A percentile compares a stretch with the other conserved stretches of the same genome.
These are phyloP conservation scores for Venustaconcha ellipsiformis DNA, from an alignment of 1,140 invertebrate genomes.

Conservation along the genomic window DNA sequence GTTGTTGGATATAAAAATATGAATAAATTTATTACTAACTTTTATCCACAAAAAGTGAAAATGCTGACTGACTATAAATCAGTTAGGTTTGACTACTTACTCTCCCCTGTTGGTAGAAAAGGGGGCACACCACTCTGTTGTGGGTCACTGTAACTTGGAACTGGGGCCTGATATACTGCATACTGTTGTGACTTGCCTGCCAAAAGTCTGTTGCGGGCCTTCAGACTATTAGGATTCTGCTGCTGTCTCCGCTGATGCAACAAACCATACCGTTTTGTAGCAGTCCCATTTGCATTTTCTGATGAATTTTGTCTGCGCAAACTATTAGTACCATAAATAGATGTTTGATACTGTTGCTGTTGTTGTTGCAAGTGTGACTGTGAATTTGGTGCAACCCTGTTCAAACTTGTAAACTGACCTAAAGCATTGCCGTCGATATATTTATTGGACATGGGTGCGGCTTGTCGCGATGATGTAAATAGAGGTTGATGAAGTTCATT, in stretches of 20 bases:
- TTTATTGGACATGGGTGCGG: conserved; percentile 50
- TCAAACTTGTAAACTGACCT: conserved; percentile 36
- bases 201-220: conserved; percentile 8
- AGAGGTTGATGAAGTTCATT: conserved; percentile 4
- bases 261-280: conserved; percentile 43
- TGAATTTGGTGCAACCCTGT: conserved; percentile 18
- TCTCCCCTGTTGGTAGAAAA: too few relatives aligned
- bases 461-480: conserved; percentile 27
- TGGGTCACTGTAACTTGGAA: conserved; percentile 26
- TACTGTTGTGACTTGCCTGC: conserved; percentile 9
- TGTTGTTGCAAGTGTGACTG: background rate
- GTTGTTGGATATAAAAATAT: too few relatives aligned
- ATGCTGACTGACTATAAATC: too few relatives aligned
- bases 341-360: background rate
- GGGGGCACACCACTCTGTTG: conserved; percentile 1
- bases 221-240: conserved; percentile 37
- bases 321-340: background rate
- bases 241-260: conserved; percentile 50
- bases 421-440: conserved; percentile 57
- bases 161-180: conserved; percentile 27
- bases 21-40: too few relatives aligned
- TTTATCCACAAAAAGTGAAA: too few relatives aligned
- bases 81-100: too few relatives aligned
- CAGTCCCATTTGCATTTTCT: conserved; percentile 27
- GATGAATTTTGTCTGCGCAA: conserved; percentile 11